Base-by-base conservation (phyloP, 2,797 vertebrate species). In the Lepidocolaptes lacrymiger region DNA sequence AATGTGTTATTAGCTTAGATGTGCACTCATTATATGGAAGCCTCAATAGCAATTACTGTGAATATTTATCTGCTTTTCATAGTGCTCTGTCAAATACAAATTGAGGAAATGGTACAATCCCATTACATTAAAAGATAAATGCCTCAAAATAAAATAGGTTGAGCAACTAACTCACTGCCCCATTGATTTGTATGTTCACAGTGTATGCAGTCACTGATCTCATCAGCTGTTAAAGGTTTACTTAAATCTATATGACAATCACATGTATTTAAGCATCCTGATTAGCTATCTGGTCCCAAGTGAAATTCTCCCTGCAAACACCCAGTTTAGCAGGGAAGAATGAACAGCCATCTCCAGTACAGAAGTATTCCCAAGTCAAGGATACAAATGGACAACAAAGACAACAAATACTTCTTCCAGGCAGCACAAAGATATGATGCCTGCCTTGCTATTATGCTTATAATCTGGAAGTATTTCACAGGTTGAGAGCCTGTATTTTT, bases 21-120 rank as follows among this genome's bases (percentile, higher is more conserved):
- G 51, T 85, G 58, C 85, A 95, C 80, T 82, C 36, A 91, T 93
- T 85, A 46, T 39, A 80, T 64, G 80, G 72, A 85, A n/a, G 21
- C 36, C 91, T 93, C 91, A 81, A 7, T 66, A 55, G 71, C 81
- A 81, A 84, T 94, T 72, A 91, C 78, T 55, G 62, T 61, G 91
- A 85, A 51, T 89, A 85, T 83, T 90, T 91, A 81, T 95, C 93
- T 88, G 61, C 59, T 89, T 91, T 96, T 92, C 22, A n/a, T 48
- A 75, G 77, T 30, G 54, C 75, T 91, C 76, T 91, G 75, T 68
- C 92, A 88, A 82, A 92, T 63, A 72, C 43, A 80, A 77, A 80
- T 59, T 68, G 89, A 89, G 80, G 28, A 3, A 94, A 71, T 37
- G 28, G 54, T 55, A 39, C 58, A 36, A 58, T 92, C 43, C 43